Percentiles rank a stretch among this genome's conserved stretches.
These are phyloP conservation scores for Drosophila anomelani DNA, from an alignment of 2,888 invertebrate species.

Conservation along the genomic window DNA sequence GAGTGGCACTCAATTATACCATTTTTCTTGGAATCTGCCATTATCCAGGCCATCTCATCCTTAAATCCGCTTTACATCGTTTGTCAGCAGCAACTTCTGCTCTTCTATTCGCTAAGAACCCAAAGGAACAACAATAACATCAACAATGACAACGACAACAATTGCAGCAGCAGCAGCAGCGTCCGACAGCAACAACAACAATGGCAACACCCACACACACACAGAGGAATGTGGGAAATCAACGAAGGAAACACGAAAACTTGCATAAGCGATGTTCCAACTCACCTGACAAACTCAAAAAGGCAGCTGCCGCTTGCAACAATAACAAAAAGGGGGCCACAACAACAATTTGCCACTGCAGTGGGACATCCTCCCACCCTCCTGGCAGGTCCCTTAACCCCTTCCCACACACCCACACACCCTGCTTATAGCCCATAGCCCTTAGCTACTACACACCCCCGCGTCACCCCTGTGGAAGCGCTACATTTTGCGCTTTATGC, in stretches of 20 bases:
- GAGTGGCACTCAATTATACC: slow-evolving; percentile 21
- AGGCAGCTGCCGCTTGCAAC: slow-evolving; percentile 50
- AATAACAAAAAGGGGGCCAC: slow-evolving; percentile 38
- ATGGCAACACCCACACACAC: slow-evolving; percentile 44
- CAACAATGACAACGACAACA: slow-evolving; percentile 29
- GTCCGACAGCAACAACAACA: slow-evolving; percentile 18
- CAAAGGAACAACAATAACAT: slow-evolving; percentile 18
- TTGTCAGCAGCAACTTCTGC: slow-evolving; percentile 29
- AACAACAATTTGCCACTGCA: slow-evolving; percentile 68
- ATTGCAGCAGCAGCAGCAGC: slow-evolving; percentile 13
- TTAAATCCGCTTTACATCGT: slow-evolving; percentile 34
- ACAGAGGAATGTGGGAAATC: slow-evolving; percentile 41
- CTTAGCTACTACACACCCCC: slow-evolving; percentile 1
- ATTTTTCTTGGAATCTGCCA: slow-evolving; percentile 16
- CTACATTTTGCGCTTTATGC: slow-evolving; percentile 78
- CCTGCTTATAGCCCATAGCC: slow-evolving; percentile 10
- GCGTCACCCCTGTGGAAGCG: slow-evolving; percentile 61
- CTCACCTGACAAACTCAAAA: slow-evolving; percentile 51
- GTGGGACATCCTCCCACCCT: slow-evolving; percentile 44
- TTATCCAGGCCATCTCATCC: slow-evolving; percentile 25
- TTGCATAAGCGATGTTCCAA: slow-evolving; percentile 50
- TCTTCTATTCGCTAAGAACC: slow-evolving; percentile 25
- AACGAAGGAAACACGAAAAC: slow-evolving; percentile 42
- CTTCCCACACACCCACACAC: neutral
- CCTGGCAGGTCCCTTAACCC: slow-evolving; percentile 4